Evolutionary conservation across 2,113 vertebrate species (phyloP).

Genomic region (Ariopsis seemanni): DNA sequence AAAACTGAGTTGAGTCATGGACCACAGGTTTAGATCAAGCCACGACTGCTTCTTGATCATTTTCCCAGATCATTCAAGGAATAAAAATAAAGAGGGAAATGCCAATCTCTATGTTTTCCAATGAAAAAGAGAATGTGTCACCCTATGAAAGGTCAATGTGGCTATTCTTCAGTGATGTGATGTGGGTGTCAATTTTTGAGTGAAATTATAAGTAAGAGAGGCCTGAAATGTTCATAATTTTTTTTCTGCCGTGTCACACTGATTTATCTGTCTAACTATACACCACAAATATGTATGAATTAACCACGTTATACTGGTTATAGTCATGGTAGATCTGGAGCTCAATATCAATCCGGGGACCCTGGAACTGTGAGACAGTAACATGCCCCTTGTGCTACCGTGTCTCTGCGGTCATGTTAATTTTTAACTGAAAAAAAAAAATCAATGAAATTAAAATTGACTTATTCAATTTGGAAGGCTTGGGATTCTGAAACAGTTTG

Average conservation of each 20-base stretch:
- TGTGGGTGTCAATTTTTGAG: neutral
- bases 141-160: neutral
- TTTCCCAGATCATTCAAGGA: neutral
- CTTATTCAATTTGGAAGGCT: neutral
- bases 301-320: neutral
- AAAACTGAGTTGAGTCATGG: neutral
- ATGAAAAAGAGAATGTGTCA: neutral
- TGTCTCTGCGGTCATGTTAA: neutral
- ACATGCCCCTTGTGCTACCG: neutral
- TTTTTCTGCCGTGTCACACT: neutral
- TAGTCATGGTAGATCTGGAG: neutral
- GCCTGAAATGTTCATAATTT: neutral
- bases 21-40: neutral
- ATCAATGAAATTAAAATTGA: neutral
- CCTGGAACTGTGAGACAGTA: neutral
- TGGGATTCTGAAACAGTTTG: neutral
- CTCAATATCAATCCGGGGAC: neutral
- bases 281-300: neutral
- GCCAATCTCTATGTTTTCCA: neutral
- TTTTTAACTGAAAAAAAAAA: neutral
- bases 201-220: neutral
- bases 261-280: neutral
- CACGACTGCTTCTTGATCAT: neutral
- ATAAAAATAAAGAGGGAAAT: neutral
- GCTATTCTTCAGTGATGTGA: neutral